Base-by-base conservation (phyloP, 2,888 invertebrate genomes). In the Gymnosoma rotundatum region DNA sequence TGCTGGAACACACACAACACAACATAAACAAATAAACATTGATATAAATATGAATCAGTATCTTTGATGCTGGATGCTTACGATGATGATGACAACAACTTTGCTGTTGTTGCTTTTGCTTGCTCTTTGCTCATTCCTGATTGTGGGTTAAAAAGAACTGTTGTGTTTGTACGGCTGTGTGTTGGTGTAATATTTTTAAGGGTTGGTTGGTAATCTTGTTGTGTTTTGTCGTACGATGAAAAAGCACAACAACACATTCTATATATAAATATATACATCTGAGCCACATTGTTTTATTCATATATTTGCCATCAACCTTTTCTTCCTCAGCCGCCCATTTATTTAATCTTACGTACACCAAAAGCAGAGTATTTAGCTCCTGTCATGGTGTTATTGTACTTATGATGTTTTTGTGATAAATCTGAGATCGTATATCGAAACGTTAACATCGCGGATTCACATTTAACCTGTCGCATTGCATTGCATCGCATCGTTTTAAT, bases 391-490 rank as follows among this genome's bases (percentile, higher is more conserved):
- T 45, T 64, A 67, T 80, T 83, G 89, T 76, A 42, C 48, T 25
- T 67, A 66, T 84, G 84, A 84, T 84, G 84, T 78, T 78, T 90
- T 90, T 90, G 90, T 90, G 90, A 90, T 90, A 91, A 91, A 90
- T 90, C 90, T 90, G 88, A 89, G 89, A 90, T 89, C 88, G 90
- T 89, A 90, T 88, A 89, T 90, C 91, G 89, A 89, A 89, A 89
- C 88, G 89, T 88, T 88, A 90, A 90, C 90, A 90, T 89, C 90
- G 90, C 81, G 83, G 85, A 81, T 85, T 89, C 88, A 88, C 87
- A 83, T 86, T 87, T 75, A 86, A 84, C 84, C 84, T 81, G 84
- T 84, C 84, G 81, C 50, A 72, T 18, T 48, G 81, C 50, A 61
- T 18, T 48, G 64, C 64, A 64, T 56, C 76, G 58, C n/a, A 50